Evolutionary conservation across 2,888 invertebrate genomes (phyloP), one percentile per base, ranked within the genome.

Genomic region (Fragum whitleyi): DNA sequence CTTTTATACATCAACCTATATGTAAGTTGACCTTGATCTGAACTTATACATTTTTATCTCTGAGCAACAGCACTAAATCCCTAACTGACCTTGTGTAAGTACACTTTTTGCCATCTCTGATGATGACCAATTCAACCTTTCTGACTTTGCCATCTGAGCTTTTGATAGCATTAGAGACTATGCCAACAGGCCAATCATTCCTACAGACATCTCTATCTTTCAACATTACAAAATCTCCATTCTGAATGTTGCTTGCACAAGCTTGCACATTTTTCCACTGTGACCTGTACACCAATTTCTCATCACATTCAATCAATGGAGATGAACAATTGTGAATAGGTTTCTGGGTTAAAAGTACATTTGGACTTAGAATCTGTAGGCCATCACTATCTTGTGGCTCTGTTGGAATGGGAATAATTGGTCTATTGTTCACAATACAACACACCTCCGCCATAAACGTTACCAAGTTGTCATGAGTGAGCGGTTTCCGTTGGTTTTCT

Each of bases 381-480:
- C 32, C 26, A 11, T 78, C 76, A 6, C 14, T 21, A 39, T 80
- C 77, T n/a, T 68, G 53, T 11, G 79, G 67, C 42, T 81, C 81
- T 26, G 78, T 67, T 2, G 76, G 70, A 11, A 85, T 39, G 1
- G 77, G 62, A 36, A 69, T 42, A 3, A 81, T n/a, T 14, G 85
- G 85, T 72, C 85, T 47, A 19, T 73, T 47, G 39, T 85, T 82
- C 14, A 86, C 65, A 32, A 86, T 83, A 32, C 75, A 72, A 47
- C 51, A 53, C 23, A 83, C 83, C 53, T 86, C 83, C 14, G 83
- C 83, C 77, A 83, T 77, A 1, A 86, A 74, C 14, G 83, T 86
- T 28, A 72, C 55, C 19, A 85, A 53, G 21, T 77, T 72, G n/a
- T 85, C 80, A 59, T 85, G 79, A 1, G 85, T 85, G 14, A 85